Evolutionary conservation across 2,113 vertebrate species (phyloP).

Genomic region (Burhinus bistriatus): DNA sequence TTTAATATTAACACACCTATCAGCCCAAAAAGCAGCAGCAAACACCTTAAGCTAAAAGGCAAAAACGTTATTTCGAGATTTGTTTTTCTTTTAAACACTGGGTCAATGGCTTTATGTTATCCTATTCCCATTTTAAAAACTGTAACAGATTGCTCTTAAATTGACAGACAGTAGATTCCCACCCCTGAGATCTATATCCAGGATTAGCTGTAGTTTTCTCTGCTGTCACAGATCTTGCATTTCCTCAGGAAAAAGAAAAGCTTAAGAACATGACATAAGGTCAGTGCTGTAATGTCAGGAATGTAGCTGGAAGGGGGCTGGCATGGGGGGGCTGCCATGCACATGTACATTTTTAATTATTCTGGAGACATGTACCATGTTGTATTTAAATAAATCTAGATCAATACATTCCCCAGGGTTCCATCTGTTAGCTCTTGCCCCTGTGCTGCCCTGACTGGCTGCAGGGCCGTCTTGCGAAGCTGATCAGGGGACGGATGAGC

Average conservation of each 20-base stretch:
- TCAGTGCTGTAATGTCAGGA: constrained; percentile 43
- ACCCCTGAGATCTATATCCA: neutral
- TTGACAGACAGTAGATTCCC: neutral
- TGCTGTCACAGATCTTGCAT: neutral
- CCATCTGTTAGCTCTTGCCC: neutral
- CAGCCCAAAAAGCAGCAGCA: neutral
- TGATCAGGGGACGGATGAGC: neutral
- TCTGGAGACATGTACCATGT: neutral
- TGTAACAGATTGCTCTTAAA: neutral
- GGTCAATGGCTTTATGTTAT: neutral
- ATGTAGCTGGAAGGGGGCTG: neutral
- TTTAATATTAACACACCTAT: neutral
- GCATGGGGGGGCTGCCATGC: neutral
- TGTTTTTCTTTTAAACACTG: neutral
- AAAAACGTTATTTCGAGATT: neutral
- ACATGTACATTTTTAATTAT: constrained; percentile 17
- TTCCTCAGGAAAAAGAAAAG: constrained; percentile 28
- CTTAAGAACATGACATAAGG: constrained; percentile 25
- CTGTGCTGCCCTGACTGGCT: neutral
- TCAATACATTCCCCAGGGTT: constrained; percentile 9
- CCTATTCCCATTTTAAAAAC: neutral
- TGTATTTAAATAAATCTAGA: constrained; percentile 46
- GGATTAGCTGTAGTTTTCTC: neutral
- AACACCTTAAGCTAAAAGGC: neutral
- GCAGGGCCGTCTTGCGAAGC: neutral